Conservation (phyloP, 2,113 vertebrate species). For the Paramormyrops kingsleyae region DNA sequence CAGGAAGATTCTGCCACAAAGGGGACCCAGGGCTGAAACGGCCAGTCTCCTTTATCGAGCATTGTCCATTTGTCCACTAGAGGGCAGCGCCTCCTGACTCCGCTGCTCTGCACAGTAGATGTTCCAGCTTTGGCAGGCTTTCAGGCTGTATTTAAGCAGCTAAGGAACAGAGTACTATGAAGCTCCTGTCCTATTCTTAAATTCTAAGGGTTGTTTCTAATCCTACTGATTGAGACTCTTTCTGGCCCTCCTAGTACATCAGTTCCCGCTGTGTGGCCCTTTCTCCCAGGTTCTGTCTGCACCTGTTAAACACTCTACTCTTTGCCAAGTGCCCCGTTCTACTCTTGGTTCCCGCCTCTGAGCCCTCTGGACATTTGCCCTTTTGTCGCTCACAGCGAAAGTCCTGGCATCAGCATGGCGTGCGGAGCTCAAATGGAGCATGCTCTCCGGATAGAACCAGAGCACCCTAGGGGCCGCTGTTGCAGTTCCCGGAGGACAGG, state of each 20-base stretch:
- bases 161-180: not conserved
- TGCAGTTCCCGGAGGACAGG: not conserved
- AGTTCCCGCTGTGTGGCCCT: not conserved
- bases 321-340: not conserved
- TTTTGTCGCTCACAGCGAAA: not conserved
- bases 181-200: not conserved
- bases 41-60: not conserved
- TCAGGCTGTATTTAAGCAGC: not conserved
- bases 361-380: not conserved
- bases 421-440: not conserved
- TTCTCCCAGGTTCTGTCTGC: not conserved
- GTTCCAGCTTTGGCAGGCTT: not conserved
- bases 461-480: not conserved
- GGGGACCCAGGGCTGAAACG: not conserved
- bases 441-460: not conserved
- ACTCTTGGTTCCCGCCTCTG: not conserved
- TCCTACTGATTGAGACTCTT: not conserved
- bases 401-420: not conserved
- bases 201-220: not conserved
- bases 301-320: not conserved
- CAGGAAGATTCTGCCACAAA: not conserved
- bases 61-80: not conserved
- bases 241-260: not conserved
- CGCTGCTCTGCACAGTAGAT: not conserved
- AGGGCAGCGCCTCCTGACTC: not conserved